Evolutionary conservation across 2,888 invertebrate genomes (phyloP), one percentile per base, ranked within the genome.

Genomic region (Habroteleia sp.): DNA sequence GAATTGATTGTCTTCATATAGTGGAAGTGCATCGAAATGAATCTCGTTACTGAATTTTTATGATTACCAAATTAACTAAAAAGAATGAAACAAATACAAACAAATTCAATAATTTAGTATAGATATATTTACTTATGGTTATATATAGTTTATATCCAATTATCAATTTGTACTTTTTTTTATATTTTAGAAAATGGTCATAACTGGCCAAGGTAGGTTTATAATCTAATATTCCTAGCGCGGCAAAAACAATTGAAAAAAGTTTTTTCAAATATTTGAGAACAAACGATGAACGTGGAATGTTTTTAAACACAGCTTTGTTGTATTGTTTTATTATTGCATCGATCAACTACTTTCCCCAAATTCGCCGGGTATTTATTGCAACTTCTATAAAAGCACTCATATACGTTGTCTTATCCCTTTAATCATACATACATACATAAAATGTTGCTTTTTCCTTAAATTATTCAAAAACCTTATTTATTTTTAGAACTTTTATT

Each of bases 301-400:
- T 84, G 82, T 80, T 74, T 54, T 74, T 69, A 13, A 56, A 79
- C 78, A 81, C 80, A 81, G 81, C 81, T 83, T 82, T 79, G 44
- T 68, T 54, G 29, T 81, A 76, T 14, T 66, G 56, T 80, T 79
- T 81, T 25, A 1, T 81, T 79, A 77, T 81, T 80, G 81, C 80
- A 81, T 80, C 62, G 31, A 71, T 60, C 52, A 35, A 50, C 54
- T 65, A 65, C 72, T 50, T 41, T 58, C 68, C 41, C 14, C 14
- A 58, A 48, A 1, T 66, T 29, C 20, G 13, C 54, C 62, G 35
- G 54, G 63, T 60, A 58, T 66, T 73, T 74, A n/a, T 50, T 56
- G 68, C 69, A 37, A 65, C 72, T 56, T 73, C 58, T 48, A 54
- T 74, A 42, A 58, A 71, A 81, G 79, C 81, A 82, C 80, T 75